Evolutionary conservation across 2,113 vertebrate species (phyloP).

Genomic region (Steatornis caripensis): DNA sequence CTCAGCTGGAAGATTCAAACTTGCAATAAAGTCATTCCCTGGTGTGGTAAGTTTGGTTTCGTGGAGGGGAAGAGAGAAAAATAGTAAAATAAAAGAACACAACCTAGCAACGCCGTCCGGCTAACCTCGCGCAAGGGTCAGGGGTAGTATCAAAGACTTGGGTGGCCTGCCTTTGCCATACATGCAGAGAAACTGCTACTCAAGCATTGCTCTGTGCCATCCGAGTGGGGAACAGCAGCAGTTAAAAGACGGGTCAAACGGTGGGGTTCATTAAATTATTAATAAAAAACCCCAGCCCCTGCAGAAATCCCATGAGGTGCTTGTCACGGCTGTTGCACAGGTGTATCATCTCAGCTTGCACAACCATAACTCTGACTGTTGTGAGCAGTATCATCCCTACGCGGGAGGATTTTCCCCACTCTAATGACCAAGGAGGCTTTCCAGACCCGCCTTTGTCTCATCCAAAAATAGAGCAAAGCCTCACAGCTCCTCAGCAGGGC

Average conservation of each 20-base stretch:
- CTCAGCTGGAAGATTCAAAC: not conserved
- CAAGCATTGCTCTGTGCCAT: not conserved
- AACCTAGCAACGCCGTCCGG: not conserved
- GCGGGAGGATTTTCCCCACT: not conserved
- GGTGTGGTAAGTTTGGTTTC: not conserved
- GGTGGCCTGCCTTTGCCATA: not conserved
- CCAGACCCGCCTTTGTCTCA: not conserved
- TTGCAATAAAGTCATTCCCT: not conserved
- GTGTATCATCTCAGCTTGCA: not conserved
- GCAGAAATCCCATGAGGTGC: not conserved
- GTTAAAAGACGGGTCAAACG: not conserved
- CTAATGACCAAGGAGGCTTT: not conserved
- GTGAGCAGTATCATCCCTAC: not conserved
- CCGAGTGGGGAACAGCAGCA: not conserved
- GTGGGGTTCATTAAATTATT: not conserved
- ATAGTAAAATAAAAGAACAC: not conserved
- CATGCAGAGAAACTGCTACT: not conserved
- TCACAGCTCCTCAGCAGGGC: not conserved
- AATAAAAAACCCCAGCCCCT: not conserved
- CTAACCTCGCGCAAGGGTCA: not conserved
- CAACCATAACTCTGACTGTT: not conserved
- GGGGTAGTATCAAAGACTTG: not conserved
- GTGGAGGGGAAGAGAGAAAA: not conserved
- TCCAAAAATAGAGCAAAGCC: not conserved
- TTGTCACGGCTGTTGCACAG: not conserved